phyloP scores from a whole-genome alignment of 2,113 vertebrate species.

The Verasper variegatus region DNA sequence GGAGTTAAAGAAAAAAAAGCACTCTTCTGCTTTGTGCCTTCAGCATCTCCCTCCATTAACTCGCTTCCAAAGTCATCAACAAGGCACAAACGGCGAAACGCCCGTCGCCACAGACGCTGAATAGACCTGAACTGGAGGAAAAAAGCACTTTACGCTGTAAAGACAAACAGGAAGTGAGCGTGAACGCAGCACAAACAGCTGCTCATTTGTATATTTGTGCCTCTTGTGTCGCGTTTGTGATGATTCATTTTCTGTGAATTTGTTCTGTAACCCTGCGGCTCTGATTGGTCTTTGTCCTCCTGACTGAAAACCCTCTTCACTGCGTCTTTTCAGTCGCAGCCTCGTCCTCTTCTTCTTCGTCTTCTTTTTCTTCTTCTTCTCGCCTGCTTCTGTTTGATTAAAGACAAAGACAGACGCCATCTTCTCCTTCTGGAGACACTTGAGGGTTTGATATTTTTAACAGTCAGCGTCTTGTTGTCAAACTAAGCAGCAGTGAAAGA shows the following conservation, averaged over 20 bases:
- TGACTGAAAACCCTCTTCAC: constrained; percentile 33
- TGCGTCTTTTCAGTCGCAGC: constrained; percentile 14
- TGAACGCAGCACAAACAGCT: constrained; percentile 48
- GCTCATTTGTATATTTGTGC: constrained; percentile 31
- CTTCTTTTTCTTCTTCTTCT: neutral
- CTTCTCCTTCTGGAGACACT: constrained; percentile 34
- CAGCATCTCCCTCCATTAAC: constrained; percentile 21
- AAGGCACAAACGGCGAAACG: constrained; percentile 39
- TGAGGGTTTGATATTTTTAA: constrained; percentile 26
- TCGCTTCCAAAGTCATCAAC: constrained; percentile 56
- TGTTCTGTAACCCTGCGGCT: constrained; percentile 34
- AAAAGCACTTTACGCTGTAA: constrained; percentile 21
- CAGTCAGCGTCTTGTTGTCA: constrained; percentile 34
- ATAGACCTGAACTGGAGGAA: constrained; percentile 40
- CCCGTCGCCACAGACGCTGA: constrained; percentile 38
- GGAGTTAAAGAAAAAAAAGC: constrained; percentile 10
- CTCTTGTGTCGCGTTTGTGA: constrained; percentile 19
- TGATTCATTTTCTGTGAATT: constrained; percentile 18
- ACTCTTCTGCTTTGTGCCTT: constrained; percentile 8
- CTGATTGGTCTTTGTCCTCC: constrained; percentile 53
- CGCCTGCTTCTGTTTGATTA: constrained; percentile 8
- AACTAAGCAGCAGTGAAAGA: neutral
- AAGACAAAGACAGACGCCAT: constrained; percentile 37
- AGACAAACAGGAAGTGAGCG: constrained; percentile 60
- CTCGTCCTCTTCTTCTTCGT: neutral